A percentile compares a stretch with the other conserved stretches of the same genome.
phyloP scores from a whole-genome alignment of 2,888 invertebrate genomes.

The Nymphalis polychloros region DNA sequence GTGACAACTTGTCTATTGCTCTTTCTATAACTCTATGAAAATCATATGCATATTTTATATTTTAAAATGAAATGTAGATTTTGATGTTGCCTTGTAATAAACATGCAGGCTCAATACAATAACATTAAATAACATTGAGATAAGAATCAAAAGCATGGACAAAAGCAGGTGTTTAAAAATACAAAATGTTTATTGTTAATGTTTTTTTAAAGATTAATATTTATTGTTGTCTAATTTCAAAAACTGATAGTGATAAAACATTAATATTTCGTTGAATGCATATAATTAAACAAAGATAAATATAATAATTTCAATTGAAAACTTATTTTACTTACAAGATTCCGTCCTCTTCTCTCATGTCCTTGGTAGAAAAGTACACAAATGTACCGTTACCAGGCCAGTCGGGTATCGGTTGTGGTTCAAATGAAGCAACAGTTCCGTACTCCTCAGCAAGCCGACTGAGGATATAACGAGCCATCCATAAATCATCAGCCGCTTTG shows the following conservation, averaged over 20 bases:
- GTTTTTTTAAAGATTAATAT: too few relatives aligned
- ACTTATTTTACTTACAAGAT: slow-evolving; percentile 75
- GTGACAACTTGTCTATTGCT: slow-evolving; percentile 95
- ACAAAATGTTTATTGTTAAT: too few relatives aligned
- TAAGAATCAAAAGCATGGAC: too few relatives aligned
- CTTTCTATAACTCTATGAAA: slow-evolving; percentile 90
- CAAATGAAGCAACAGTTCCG: slow-evolving; percentile 85
- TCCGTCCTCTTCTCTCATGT: slow-evolving; percentile 92
- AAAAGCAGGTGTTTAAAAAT: too few relatives aligned
- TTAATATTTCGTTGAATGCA: too few relatives aligned
- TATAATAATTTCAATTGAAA: background rate
- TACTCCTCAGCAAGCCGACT: slow-evolving; percentile 94
- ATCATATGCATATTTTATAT: background rate
- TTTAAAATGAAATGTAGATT: too few relatives aligned
- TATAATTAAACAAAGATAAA: too few relatives aligned
- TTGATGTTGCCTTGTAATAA: too few relatives aligned
- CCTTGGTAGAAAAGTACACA: slow-evolving; percentile 93
- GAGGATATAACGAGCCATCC: slow-evolving; percentile 93
- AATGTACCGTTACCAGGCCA: slow-evolving; percentile 97
- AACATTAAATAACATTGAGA: too few relatives aligned
- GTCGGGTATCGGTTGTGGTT: slow-evolving; percentile 88
- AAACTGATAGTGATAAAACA: too few relatives aligned
- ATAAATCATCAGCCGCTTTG: slow-evolving; percentile 90
- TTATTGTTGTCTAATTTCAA: too few relatives aligned
- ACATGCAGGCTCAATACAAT: too few relatives aligned